Evolutionary conservation across 23 tunicate species (phyloP), one percentile per base, ranked within the genome.

Genomic region (Ciona savignyi): DNA sequence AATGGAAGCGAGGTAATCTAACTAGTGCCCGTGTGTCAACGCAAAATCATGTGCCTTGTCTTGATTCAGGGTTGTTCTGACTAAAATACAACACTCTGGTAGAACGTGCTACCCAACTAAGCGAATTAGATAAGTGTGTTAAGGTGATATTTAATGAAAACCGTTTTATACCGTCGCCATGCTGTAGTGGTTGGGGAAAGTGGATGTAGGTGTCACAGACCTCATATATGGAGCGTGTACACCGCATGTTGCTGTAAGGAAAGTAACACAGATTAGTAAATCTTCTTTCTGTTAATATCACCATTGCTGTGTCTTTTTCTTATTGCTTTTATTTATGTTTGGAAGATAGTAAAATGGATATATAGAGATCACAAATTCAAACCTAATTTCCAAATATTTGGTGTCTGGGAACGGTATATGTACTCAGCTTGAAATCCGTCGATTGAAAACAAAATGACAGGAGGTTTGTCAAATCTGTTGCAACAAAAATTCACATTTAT

Each of bases 141-240:
- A n/a, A n/a, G n/a, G n/a, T n/a, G 70, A 20, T 19, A 65, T 28
- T 11, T 28, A 19, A 72, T 11, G 9, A 21, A 9, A 74, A 35
- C 70, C 26, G n/a, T 0, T 72, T 11, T 90, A 66, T 60, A 91
- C 97, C 68, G 97, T 91, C 1, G 87, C 91, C 15, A 91, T 91
- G 70, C 81, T 69, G 86, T 91, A 91, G 70, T 91, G 97, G 63
- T 85, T 91, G 22, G 97, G 97, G 67, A 91, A 91, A 23, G 97
- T 91, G 25, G 66, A 63, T 2, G 97, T 91, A 28, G 97, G 97
- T 65, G 75, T 83, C 11, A 84, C 97, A 2, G 97, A 80, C 66
- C 97, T 75, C 72, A 80, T 67, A 79, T 84, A 91, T 27, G 90
- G 86, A 1, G 97, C 86, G 60, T 91, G 97, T 33, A 91, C 97